A percentile compares a stretch with the other conserved stretches of the same genome.
Conservation (phyloP, 2,888 invertebrate genomes). For the Eudemis profundana region DNA sequence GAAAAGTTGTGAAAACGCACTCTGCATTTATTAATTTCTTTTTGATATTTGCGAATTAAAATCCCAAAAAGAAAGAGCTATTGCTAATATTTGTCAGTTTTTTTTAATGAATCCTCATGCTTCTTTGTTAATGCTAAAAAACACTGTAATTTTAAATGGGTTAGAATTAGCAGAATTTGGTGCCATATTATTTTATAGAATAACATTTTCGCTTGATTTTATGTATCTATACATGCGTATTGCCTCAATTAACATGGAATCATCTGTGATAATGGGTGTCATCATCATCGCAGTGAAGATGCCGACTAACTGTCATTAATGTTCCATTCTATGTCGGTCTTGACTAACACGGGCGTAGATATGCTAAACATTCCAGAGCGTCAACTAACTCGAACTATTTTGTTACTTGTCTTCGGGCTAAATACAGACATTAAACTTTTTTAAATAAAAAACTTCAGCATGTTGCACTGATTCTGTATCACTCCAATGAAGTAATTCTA, state of each 20-base stretch:
- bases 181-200: neutral
- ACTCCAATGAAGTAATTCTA: neutral
- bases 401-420: conserved; percentile 77
- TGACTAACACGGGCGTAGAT: conserved; percentile 76
- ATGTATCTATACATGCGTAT: conserved; percentile 50
- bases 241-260: conserved; percentile 68
- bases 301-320: conserved; percentile 67
- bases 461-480: conserved; percentile 2
- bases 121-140: conserved; percentile 34
- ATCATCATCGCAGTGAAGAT: conserved; percentile 55
- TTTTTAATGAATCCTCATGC: neutral
- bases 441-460: neutral
- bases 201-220: conserved; percentile 1
- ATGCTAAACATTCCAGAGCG: conserved; percentile 64
- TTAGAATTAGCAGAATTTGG: neutral
- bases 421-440: conserved; percentile 5
- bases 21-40: neutral
- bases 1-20: neutral
- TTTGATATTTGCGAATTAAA: neutral
- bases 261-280: conserved; percentile 64
- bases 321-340: conserved; percentile 56
- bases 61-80: neutral
- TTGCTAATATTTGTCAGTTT: too few species aligned
- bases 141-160: neutral
- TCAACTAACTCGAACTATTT: conserved; percentile 72